Conservation (phyloP, 2,888 invertebrate species). For the Automeris io region DNA sequence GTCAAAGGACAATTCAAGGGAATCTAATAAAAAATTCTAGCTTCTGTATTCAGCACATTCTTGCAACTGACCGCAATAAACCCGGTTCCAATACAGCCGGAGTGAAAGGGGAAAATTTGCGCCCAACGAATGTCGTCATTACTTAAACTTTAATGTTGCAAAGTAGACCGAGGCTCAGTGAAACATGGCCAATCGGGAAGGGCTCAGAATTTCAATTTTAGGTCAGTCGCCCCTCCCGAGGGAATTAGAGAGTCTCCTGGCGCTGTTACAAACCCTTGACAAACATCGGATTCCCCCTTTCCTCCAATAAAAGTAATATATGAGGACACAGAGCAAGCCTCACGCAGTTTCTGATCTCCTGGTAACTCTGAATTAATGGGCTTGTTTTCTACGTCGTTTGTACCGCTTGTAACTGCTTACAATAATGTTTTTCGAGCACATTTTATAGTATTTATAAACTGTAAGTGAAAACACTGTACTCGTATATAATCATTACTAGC, state of each 20-base stretch:
- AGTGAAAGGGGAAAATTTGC: slow-evolving; percentile 27
- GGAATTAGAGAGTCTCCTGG: slow-evolving; percentile 36
- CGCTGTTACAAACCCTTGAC: slow-evolving; percentile 40
- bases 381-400: slow-evolving; percentile 10
- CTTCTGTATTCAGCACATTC: slow-evolving; percentile 9
- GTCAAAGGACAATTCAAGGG: not conserved
- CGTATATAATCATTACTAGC: too few relatives aligned
- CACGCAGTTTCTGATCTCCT: slow-evolving; percentile 27
- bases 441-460: too few relatives aligned
- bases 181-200: slow-evolving; percentile 42
- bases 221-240: slow-evolving; percentile 35
- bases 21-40: slow-evolving; percentile 3
- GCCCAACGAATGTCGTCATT: slow-evolving; percentile 33
- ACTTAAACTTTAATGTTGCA: slow-evolving; percentile 43
- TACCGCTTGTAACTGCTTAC: too few relatives aligned
- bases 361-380: slow-evolving; percentile 18
- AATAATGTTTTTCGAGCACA: too few relatives aligned
- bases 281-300: slow-evolving; percentile 42
- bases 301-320: slow-evolving; percentile 47
- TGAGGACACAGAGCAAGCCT: slow-evolving; percentile 30
- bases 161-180: slow-evolving; percentile 27
- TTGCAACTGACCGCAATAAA: slow-evolving; percentile 30
- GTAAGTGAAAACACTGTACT: too few relatives aligned
- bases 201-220: slow-evolving; percentile 51
- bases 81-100: slow-evolving; percentile 12